Evolutionary conservation across 2,113 vertebrate species (phyloP), one percentile per base, ranked within the genome.

Genomic region (Charina bottae): DNA sequence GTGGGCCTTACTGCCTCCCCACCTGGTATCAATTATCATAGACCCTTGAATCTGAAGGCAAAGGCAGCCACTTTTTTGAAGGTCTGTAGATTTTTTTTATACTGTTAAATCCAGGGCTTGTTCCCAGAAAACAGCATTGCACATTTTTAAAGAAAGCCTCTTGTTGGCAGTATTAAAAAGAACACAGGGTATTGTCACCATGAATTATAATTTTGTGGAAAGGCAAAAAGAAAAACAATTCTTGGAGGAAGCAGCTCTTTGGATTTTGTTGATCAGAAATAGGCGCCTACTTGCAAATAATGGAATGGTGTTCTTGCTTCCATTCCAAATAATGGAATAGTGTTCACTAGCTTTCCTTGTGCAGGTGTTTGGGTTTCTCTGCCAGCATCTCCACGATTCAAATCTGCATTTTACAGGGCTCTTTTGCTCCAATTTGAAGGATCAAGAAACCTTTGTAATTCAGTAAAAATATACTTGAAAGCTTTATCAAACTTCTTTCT

Each of bases 111-210:
- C 91, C 92, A 49, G 37, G 54, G 56, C 83, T 62, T 59, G 37
- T 17, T 92, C 68, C 46, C 84, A 90, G 85, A 2, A 92, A 93
- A 17, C 0, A 4, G 58, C 2, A 0, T 6, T 92, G 88, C 42
- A 89, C 59, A 53, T 3, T 55, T 64, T 28, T 85, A 15, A 23
- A 0, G 55, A 94, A 93, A 94, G 64, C 68, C 24, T 90, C 6
- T 42, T 53, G 8, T 54, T 2, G 91, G 28, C 64, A 91, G 26
- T 83, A 90, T 86, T 84, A 93, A 92, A 88, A 88, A 89, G 59
- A 95, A 89, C 21, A 92, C 46, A 90, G 93, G 83, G 21, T 7
- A 62, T 87, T 42, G 87, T 93, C 83, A 90, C 83, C 23, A 68
- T 91, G 84, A 87, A 15, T 56, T 54, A 87, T 11, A 19, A 19